Base-by-base conservation (phyloP, 2,797 vertebrate species). In the Halcyon smyrnensis region DNA sequence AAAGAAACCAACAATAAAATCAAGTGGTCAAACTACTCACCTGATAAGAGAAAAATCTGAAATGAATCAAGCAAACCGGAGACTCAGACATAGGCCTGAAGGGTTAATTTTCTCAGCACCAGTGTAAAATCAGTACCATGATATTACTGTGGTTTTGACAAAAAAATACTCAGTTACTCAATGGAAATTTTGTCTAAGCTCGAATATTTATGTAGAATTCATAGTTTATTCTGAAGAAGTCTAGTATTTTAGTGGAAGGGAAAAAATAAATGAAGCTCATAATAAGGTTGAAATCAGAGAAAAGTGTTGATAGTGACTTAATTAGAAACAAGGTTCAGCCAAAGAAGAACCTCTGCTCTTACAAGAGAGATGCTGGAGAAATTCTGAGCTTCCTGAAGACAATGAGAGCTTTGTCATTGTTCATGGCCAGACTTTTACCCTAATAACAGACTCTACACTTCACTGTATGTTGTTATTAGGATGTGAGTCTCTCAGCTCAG, bases 1-100 rank as follows among this genome's bases (percentile, higher is more conserved):
- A 94, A 90, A 90, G 88, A 90, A 95, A 93, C 87, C 83, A 90
- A 91, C 91, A 95, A 84, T 73, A 90, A 96, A 96, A 95, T 95
- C 91, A 95, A 93, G 81, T 95, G 93, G 83, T 86, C 90, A 88
- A 79, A 75, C 57, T 57, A 67, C 69, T 91, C 80, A 93, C 73
- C 85, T 9, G 36, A 84, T 95, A 88, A 94, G 82, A 85, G 70
- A 28, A 59, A 93, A 94, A 83, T 84, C 85, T 75, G 77, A 74
- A 86, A 54, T 81, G 70, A 93, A 69, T 91, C 91, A 95, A 84
- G 45, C 15, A n/a, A 93, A 59, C 5, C 16, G 65, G 57, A 88
- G 59, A 28, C 80, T 84, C 65, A 37, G 78, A 77, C 16, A 69
- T 0, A 2, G 25, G 15, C n/a, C 62, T 62, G 85, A 76, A 79